Percentiles rank a stretch among this genome's conserved stretches.
Conservation (phyloP, 1,140 invertebrate species). For the Rhizoglyphus robini region DNA sequence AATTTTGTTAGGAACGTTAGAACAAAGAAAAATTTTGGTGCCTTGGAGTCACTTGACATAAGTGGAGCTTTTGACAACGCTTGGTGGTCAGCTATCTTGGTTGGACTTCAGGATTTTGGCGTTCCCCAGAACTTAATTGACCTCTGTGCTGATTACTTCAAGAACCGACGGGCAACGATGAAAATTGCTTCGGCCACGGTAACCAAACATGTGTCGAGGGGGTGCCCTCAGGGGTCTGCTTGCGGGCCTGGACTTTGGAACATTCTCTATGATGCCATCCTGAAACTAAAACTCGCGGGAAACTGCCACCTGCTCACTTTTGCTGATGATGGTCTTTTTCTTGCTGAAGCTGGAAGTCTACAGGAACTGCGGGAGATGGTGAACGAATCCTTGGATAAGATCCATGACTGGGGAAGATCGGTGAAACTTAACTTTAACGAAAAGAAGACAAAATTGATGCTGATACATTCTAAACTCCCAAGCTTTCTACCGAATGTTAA, state of each 20-base stretch:
- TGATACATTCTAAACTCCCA: not conserved
- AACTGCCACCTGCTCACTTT: constrained; percentile 19
- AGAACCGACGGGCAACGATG: not conserved
- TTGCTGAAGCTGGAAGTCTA: not conserved
- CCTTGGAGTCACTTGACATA: constrained; percentile 11
- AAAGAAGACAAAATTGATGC: constrained; percentile 10
- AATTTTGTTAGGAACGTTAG: too few species aligned
- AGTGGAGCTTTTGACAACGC: constrained; percentile 12
- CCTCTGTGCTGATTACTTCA: not conserved
- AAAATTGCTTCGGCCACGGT: not conserved
- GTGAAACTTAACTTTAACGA: constrained; percentile 20
- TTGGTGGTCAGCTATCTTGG: constrained; percentile 12
- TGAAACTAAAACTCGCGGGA: constrained; percentile 16
- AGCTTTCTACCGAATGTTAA: not conserved
- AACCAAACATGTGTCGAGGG: constrained; percentile 15
- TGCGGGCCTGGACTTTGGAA: constrained; percentile 22
- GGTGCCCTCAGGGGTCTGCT: constrained; percentile 19
- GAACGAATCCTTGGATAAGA: constrained; percentile 6
- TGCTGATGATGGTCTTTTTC: constrained; percentile 17
- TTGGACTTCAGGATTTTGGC: not conserved
- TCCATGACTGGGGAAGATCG: constrained; percentile 14
- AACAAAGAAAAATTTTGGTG: too few species aligned
- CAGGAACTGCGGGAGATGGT: not conserved
- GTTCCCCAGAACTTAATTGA: not conserved
- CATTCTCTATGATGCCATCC: constrained; percentile 14